A percentile compares a stretch with the other conserved stretches of the same genome.
These are phyloP conservation scores for Notoglanidium macrostoma DNA, from an alignment of 2,797 vertebrate species.

Conservation along the genomic window DNA sequence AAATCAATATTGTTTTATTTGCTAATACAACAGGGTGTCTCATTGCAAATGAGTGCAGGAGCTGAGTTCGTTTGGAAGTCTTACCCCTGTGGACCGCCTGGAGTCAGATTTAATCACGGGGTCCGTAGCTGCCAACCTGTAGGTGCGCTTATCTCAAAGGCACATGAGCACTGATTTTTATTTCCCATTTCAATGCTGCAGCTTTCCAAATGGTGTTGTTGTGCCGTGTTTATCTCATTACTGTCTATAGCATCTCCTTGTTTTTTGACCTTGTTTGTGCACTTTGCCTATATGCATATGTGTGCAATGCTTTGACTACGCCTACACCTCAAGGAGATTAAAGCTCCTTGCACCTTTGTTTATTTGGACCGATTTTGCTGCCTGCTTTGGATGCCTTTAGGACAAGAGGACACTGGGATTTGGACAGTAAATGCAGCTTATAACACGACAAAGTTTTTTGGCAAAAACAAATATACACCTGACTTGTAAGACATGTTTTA, in stretches of 20 bases:
- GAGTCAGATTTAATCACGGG: slow-evolving; percentile 64
- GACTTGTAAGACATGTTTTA: background rate
- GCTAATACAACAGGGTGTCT: slow-evolving; percentile 81
- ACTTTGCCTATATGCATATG: slow-evolving; percentile 32
- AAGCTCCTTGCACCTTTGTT: slow-evolving; percentile 31
- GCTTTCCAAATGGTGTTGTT: background rate
- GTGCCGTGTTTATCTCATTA: slow-evolving; percentile 11
- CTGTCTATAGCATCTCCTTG: slow-evolving; percentile 26
- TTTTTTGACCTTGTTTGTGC: slow-evolving; percentile 38
- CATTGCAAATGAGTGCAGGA: slow-evolving; percentile 77
- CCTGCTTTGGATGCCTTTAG: slow-evolving; percentile 32
- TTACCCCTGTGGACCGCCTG: slow-evolving; percentile 62
- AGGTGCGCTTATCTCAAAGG: slow-evolving; percentile 47
- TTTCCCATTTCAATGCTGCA: background rate
- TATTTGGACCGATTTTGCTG: slow-evolving; percentile 21
- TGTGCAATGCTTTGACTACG: slow-evolving; percentile 33
- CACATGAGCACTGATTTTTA: background rate
- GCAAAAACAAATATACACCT: slow-evolving; percentile 12
- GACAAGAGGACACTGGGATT: slow-evolving; percentile 26
- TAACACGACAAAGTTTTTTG: background rate
- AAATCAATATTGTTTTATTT: slow-evolving; percentile 86
- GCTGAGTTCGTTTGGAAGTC: slow-evolving; percentile 69
- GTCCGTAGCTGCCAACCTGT: slow-evolving; percentile 60
- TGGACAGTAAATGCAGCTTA: slow-evolving; percentile 23
- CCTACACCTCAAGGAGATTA: slow-evolving; percentile 27